A percentile compares a stretch with the other conserved stretches of the same genome.
Evolutionary conservation across 2,113 vertebrate genomes (phyloP).

Genomic region (Ammodytes marinus): DNA sequence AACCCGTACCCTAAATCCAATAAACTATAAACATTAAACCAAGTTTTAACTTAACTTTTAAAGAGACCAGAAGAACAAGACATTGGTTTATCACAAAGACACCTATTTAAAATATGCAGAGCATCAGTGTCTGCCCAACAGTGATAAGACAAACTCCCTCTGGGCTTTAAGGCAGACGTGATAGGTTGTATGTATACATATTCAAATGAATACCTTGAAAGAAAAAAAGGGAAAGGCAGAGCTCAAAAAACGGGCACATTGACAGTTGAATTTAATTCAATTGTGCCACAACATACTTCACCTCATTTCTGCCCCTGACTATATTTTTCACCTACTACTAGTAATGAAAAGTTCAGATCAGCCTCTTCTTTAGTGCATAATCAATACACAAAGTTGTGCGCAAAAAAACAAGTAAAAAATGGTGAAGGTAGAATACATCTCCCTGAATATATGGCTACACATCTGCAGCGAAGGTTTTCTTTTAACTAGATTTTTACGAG

Average conservation of each 20-base stretch:
- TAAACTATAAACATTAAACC: neutral
- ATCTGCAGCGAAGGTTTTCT: neutral
- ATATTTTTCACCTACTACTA: neutral
- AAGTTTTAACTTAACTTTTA: neutral
- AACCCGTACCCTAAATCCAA: neutral
- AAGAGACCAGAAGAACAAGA: neutral
- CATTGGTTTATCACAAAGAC: neutral
- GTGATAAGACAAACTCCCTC: conserved; percentile 16
- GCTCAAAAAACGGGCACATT: neutral
- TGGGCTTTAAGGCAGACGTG: neutral
- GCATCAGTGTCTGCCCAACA: neutral
- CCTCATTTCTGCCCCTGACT: no score
- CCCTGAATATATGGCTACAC: neutral
- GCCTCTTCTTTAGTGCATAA: neutral
- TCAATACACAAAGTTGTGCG: neutral
- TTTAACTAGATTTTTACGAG: neutral
- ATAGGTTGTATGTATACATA: neutral
- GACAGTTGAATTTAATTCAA: neutral
- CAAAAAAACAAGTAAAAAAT: neutral
- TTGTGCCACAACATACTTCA: neutral
- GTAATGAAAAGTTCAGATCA: neutral
- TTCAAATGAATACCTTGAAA: neutral
- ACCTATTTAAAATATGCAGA: conserved; percentile 1
- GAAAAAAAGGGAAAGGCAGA: neutral
- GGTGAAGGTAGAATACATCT: neutral